Evolutionary conservation across 2,113 vertebrate species (phyloP).

Genomic region (Sterrhoptilus dennistouni): DNA sequence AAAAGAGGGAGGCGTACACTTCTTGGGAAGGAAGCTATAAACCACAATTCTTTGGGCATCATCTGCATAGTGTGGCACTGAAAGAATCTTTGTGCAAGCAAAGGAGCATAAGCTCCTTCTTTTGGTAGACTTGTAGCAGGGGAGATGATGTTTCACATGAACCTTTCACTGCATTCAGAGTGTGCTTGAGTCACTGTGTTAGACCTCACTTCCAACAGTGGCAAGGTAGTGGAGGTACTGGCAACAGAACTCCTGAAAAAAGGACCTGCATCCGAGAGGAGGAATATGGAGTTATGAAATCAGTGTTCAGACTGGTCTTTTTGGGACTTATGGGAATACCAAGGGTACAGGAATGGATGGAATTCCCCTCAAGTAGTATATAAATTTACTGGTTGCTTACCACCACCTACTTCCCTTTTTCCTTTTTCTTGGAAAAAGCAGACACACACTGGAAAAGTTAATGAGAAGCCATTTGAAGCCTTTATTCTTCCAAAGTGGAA

Average conservation of each 20-base stretch:
- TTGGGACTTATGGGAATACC: background rate
- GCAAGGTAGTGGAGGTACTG: background rate
- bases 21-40: background rate
- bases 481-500: background rate
- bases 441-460: background rate
- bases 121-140: background rate
- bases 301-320: background rate
- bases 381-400: background rate
- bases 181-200: background rate
- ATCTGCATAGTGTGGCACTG: background rate
- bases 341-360: background rate
- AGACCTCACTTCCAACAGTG: background rate
- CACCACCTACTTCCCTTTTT: background rate
- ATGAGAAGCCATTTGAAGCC: background rate
- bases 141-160: background rate
- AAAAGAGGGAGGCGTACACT: rapidly evolving
- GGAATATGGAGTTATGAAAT: background rate
- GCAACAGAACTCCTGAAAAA: background rate
- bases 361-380: background rate
- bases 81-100: background rate
- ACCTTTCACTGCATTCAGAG: background rate
- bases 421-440: background rate
- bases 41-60: background rate
- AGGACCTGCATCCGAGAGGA: background rate
- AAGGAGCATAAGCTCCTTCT: background rate